Evolutionary conservation across 1,140 invertebrate species (phyloP).

Genomic region (Eumeta japonica): DNA sequence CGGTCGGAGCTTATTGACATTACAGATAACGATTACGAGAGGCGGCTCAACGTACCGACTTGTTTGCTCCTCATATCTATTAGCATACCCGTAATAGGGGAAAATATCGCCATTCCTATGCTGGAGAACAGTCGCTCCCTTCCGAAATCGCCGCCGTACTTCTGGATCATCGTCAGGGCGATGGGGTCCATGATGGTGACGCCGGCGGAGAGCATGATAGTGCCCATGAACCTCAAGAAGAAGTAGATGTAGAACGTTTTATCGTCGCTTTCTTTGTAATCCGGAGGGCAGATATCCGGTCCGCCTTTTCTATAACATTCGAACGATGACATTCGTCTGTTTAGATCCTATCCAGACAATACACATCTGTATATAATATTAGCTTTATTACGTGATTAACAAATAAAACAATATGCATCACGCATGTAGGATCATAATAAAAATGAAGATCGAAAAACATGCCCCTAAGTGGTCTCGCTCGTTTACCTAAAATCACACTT

Average conservation of each 20-base stretch:
- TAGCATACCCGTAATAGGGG: slow-evolving; percentile 74
- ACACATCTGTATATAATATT: too few species aligned
- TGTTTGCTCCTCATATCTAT: slow-evolving; percentile 68
- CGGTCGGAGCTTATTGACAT: slow-evolving; percentile 34
- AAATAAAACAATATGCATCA: too few species aligned
- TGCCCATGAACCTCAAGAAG: slow-evolving; percentile 70
- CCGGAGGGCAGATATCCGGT: slow-evolving; percentile 71
- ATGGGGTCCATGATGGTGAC: slow-evolving; percentile 83
- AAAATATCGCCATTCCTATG: slow-evolving; percentile 77
- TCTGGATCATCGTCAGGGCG: slow-evolving; percentile 75
- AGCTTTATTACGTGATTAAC: too few species aligned
- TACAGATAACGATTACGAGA: slow-evolving; percentile 39
- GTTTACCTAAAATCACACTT: slow-evolving; percentile 64
- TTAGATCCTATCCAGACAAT: too few species aligned
- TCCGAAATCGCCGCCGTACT: slow-evolving; percentile 77
- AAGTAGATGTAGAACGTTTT: slow-evolving; percentile 80
- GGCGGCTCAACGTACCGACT: slow-evolving; percentile 44
- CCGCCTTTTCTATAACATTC: slow-evolving; percentile 60
- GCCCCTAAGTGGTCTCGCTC: too few species aligned
- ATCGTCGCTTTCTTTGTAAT: slow-evolving; percentile 71
- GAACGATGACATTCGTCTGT: slow-evolving; percentile 12
- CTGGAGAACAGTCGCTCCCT: slow-evolving; percentile 76
- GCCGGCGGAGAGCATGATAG: slow-evolving; percentile 71
- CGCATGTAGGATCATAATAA: too few species aligned
- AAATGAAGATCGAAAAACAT: too few species aligned